These are phyloP conservation scores for Coendou prehensilis DNA, from an alignment of 2,797 vertebrate genomes.

Conservation along the genomic window DNA sequence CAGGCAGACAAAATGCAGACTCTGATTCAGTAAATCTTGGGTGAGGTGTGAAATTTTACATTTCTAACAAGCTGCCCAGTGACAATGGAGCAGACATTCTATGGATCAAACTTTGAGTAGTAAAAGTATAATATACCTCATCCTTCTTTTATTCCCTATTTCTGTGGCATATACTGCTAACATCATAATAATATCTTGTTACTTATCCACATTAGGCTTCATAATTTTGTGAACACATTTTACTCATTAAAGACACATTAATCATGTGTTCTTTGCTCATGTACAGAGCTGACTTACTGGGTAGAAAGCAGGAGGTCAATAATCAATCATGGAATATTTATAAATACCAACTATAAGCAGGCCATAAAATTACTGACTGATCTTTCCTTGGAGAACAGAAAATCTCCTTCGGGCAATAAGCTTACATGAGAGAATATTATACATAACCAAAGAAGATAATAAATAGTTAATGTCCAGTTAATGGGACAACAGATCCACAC, in stretches of 20 bases:
- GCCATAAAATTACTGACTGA: neutral
- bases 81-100: neutral
- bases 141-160: neutral
- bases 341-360: conserved; percentile 14
- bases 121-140: neutral
- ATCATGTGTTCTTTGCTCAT: conserved; percentile 9
- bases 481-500: neutral
- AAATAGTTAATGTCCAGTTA: conserved; percentile 13
- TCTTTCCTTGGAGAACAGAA: conserved; percentile 38
- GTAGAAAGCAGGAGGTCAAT: conserved; percentile 23
- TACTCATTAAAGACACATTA: conserved; percentile 35
- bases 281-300: neutral
- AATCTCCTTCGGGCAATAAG: neutral
- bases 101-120: neutral
- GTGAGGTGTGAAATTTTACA: neutral
- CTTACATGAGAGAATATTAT: neutral
- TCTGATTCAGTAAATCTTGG: neutral
- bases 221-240: conserved; percentile 33
- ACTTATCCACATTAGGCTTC: neutral
- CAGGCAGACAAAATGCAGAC: neutral
- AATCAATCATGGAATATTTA: conserved; percentile 41
- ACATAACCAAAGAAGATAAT: neutral
- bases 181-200: neutral
- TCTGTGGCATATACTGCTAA: neutral
- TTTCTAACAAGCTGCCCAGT: conserved; percentile 18